Base-by-base conservation (phyloP, 2,113 vertebrate species). In the Bufo gargarizans region DNA sequence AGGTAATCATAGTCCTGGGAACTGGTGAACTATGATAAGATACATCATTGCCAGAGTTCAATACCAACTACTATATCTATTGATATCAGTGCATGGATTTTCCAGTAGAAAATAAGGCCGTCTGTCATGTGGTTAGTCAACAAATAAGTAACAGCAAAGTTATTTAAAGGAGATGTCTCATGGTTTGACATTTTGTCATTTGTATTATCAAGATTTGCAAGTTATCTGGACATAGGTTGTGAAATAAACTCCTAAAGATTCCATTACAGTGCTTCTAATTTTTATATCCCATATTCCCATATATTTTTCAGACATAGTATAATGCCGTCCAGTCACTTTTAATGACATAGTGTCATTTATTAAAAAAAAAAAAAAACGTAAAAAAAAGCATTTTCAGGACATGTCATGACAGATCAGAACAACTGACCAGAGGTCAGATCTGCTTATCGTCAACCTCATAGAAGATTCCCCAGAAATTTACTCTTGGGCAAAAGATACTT, bases 21-120 rank as follows among this genome's bases (percentile, higher is more conserved):
- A 61, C 71, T 86, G 84, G 71, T 58, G 56, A 47, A 77, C 53
- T n/a, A 58, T 74, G 84, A 86, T 86, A 86, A 86, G 84, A 77
- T 86, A 43, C 33, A 63, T 61, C 56, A 63, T 86, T 61, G 33
- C 55, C 61, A 43, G 67, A 63, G 72, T 86, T 77, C 84, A 77
- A 77, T 77, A 49, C 72, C 72, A 77, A 77, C 59, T 17, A 63
- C 43, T 49, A 5, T 82, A 63, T 63, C 10, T 63, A 82, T 47
- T 82, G 80, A 82, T 59, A 65, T 9, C 9, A 50, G 43, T 43
- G 49, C 59, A 50, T 65, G 45, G 58, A 65, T 82, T 65, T 65
- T 50, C 10, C 58, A n/a, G 19, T 45, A 47, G 9, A 45, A 8
- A 61, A 65, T 63, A n/a, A 47, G 22, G 17, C 43, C 20, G 33